A percentile compares a stretch with the other conserved stretches of the same genome.
Conservation (phyloP, 2,113 vertebrate genomes). For the Ptilorrhoa leucosticta region DNA sequence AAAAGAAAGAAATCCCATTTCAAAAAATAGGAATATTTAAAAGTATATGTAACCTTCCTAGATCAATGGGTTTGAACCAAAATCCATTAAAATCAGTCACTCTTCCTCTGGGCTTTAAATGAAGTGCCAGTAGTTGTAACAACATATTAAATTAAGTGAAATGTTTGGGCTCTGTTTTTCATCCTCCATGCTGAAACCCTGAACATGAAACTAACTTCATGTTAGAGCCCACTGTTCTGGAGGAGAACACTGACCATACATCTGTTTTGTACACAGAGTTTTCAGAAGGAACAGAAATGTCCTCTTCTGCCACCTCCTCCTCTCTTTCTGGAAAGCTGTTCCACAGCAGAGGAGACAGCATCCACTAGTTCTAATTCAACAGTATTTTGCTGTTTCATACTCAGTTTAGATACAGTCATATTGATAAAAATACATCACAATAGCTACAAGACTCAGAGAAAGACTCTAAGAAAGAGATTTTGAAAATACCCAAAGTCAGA, state of each 20-base stretch:
- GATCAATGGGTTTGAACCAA: neutral
- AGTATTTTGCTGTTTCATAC: neutral
- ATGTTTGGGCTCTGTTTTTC: neutral
- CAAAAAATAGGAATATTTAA: neutral
- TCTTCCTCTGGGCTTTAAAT: neutral
- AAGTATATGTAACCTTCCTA: neutral
- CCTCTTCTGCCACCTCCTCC: neutral
- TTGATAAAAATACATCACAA: neutral
- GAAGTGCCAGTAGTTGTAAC: neutral
- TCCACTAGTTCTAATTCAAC: neutral
- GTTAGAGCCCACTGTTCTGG: neutral
- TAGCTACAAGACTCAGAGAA: neutral
- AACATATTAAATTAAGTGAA: neutral
- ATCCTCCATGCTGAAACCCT: neutral
- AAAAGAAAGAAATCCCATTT: neutral
- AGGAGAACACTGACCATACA: neutral
- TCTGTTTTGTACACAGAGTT: neutral
- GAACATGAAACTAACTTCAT: neutral
- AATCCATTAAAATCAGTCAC: neutral
- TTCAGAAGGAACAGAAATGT: neutral
- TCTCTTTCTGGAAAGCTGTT: neutral
- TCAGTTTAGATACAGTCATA: neutral
- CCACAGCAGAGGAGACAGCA: neutral
- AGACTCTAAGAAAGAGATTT: neutral
- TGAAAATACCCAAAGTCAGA: neutral